phyloP scores from a whole-genome alignment of 2,113 vertebrate genomes.

The Boulengeromyrus knoepffleri region DNA sequence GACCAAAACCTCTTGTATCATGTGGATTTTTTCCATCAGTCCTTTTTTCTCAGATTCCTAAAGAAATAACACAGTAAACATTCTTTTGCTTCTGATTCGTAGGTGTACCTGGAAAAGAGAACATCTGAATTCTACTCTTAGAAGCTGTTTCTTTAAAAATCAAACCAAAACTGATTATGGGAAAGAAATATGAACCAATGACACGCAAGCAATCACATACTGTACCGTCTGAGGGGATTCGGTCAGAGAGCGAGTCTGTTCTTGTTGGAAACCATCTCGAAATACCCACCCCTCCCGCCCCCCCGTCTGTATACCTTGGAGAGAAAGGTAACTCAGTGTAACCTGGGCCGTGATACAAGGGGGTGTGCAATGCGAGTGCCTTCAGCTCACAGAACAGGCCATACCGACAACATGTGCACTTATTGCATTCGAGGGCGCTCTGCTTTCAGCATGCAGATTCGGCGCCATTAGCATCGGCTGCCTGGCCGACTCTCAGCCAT shows the following conservation, averaged over 20 bases:
- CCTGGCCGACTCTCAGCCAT: not conserved
- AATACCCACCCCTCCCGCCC: not conserved
- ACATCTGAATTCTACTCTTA: not conserved
- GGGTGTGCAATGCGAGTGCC: not conserved
- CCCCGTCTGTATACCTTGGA: not conserved
- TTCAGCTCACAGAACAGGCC: not conserved
- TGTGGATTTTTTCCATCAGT: conserved; percentile 88
- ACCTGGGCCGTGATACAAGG: not conserved
- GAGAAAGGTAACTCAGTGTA: not conserved
- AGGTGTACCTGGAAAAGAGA: not conserved
- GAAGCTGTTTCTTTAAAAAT: not conserved
- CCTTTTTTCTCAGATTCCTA: conserved; percentile 88
- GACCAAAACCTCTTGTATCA: conserved; percentile 92
- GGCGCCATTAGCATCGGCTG: not conserved
- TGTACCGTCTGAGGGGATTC: not conserved
- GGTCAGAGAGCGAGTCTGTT: not conserved
- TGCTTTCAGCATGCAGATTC: not conserved
- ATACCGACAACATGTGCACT: not conserved
- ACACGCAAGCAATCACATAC: not conserved
- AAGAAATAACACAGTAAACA: conserved; percentile 14
- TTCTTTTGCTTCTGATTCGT: not conserved
- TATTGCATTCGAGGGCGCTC: not conserved
- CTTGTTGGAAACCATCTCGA: not conserved
- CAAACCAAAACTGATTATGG: not conserved
- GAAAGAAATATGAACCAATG: not conserved